Conservation (phyloP, 2,797 vertebrate species). For the Catamblyrhynchus diadema region DNA sequence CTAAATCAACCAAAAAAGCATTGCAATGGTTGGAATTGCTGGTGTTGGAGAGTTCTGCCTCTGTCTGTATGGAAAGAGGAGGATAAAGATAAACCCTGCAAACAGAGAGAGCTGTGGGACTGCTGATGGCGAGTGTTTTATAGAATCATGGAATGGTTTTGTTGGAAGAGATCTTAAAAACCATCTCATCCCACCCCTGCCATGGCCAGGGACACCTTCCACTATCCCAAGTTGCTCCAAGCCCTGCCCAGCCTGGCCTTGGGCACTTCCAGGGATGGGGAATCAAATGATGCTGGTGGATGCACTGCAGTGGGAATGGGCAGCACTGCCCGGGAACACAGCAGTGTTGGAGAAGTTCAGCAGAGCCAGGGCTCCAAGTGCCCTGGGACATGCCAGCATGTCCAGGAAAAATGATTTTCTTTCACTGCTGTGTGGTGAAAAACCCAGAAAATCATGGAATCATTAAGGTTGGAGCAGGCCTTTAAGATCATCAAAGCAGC, state of each 20-base stretch:
- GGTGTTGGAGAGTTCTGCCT: neutral
- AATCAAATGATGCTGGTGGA: neutral
- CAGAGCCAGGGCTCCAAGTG: neutral
- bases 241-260: neutral
- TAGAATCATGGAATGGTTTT: neutral
- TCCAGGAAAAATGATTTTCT: neutral
- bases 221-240: neutral
- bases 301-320: rapidly evolving
- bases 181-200: neutral
- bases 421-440: neutral
- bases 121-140: neutral
- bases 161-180: neutral
- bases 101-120: neutral
- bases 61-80: neutral
- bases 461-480: neutral
- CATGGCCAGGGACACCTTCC: neutral
- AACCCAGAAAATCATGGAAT: neutral
- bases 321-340: neutral
- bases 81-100: neutral
- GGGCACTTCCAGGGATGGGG: neutral
- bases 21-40: neutral
- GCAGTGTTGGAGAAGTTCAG: neutral
- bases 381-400: neutral
- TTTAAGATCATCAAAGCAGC: neutral
- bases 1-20: constrained; percentile 9